Percentiles rank a stretch among this genome's conserved stretches.
Evolutionary conservation across 2,797 vertebrate genomes (phyloP).

Genomic region (Anguilla anguilla): DNA sequence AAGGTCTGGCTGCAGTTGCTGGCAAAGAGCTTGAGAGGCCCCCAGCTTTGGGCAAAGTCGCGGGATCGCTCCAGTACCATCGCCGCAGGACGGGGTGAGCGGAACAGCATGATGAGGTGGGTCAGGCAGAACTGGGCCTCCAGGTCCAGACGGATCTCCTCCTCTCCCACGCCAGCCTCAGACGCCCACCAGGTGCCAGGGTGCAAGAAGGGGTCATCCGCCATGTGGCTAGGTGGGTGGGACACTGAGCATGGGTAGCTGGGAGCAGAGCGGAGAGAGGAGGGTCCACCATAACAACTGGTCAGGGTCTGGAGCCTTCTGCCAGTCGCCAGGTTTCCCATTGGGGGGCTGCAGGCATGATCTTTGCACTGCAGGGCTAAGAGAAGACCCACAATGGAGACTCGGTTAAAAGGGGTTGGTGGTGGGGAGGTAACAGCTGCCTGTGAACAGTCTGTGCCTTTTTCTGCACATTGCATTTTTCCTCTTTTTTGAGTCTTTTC

Average conservation of each 20-base stretch:
- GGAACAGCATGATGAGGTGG: slow-evolving; percentile 83
- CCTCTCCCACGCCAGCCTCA: slow-evolving; percentile 59
- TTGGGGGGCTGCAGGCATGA: slow-evolving; percentile 81
- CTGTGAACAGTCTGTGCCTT: neutral
- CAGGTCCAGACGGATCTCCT: slow-evolving; percentile 82
- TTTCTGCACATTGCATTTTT: neutral
- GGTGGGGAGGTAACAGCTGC: neutral
- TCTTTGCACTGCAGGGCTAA: slow-evolving; percentile 76
- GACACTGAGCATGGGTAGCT: slow-evolving; percentile 62
- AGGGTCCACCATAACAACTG: slow-evolving; percentile 63
- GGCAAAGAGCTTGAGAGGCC: slow-evolving; percentile 81
- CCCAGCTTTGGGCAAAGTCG: slow-evolving; percentile 83
- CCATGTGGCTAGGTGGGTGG: slow-evolving; percentile 82
- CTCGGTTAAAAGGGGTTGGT: slow-evolving; percentile 10
- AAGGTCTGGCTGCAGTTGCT: slow-evolving; percentile 81
- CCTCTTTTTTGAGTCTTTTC: neutral
- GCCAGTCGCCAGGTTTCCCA: slow-evolving; percentile 84
- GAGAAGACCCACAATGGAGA: neutral
- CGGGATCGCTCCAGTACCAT: slow-evolving; percentile 84
- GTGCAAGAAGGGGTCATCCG: slow-evolving; percentile 79
- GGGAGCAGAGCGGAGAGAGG: slow-evolving; percentile 64
- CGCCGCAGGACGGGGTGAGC: slow-evolving; percentile 81
- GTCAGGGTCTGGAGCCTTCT: slow-evolving; percentile 72
- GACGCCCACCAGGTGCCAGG: slow-evolving; percentile 87
- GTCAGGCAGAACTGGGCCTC: slow-evolving; percentile 83